These are phyloP conservation scores for Leptobrachium ailaonicum DNA, from an alignment of 2,113 vertebrate genomes.

Conservation along the genomic window DNA sequence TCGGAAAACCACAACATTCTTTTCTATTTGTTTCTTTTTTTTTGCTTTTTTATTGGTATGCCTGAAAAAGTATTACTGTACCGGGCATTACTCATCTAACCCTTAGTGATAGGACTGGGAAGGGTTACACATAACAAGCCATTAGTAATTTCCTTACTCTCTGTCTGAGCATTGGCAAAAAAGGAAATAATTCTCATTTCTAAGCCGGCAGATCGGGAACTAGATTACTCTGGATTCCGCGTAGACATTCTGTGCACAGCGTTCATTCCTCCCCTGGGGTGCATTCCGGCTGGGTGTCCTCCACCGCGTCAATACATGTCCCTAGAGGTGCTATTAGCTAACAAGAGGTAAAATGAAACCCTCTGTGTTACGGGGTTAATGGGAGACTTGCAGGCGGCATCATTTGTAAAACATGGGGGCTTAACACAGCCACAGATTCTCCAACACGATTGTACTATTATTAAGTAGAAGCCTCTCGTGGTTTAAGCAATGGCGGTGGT, in stretches of 20 bases:
- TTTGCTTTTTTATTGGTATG: not conserved
- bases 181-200: slow-evolving; percentile 14
- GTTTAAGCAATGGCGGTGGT: too few relatives aligned
- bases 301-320: slow-evolving; percentile 49
- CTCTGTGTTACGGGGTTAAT: slow-evolving; percentile 51
- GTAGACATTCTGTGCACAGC: slow-evolving; percentile 57
- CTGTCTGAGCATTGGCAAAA: slow-evolving; percentile 12
- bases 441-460: slow-evolving; percentile 21
- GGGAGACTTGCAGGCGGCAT: slow-evolving; percentile 1
- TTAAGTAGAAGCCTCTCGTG: slow-evolving; percentile 5
- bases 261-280: slow-evolving; percentile 54
- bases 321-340: slow-evolving; percentile 55
- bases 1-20: not conserved
- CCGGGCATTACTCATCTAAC: slow-evolving; percentile 20
- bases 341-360: slow-evolving; percentile 56
- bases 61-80: slow-evolving; percentile 1
- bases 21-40: too few relatives aligned
- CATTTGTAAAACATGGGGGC: slow-evolving; percentile 41
- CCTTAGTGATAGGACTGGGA: slow-evolving; percentile 17
- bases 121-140: slow-evolving; percentile 20
- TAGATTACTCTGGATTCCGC: slow-evolving; percentile 49
- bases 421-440: slow-evolving; percentile 27
- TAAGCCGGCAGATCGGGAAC: slow-evolving; percentile 15
- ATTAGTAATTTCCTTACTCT: slow-evolving; percentile 45
- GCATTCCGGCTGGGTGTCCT: slow-evolving; percentile 64